Base-by-base conservation (phyloP, 1,140 invertebrate genomes). In the Myzus persicae region DNA sequence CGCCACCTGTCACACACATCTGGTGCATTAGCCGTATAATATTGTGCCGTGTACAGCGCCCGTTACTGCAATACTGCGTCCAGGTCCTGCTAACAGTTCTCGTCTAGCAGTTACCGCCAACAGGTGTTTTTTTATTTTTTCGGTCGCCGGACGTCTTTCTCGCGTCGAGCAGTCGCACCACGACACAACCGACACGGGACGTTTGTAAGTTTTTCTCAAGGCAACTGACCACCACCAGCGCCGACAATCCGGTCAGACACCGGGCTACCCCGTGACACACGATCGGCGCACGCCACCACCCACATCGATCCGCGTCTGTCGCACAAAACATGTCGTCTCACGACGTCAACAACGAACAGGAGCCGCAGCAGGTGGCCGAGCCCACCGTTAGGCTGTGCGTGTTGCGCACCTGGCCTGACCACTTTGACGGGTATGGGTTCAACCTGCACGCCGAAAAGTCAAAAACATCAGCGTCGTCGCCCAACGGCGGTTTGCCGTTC, bases 391-490 rank as follows among this genome's bases (percentile, higher is more conserved):
- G 98, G 93, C 96, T 98, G 48, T 99, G 98, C 96, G 97, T 98
- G 95, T 97, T 99, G 95, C 96, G 97, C 94, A 99, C 99, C 95
- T 98, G 98, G 96, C 96, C 97, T 36, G 95, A 96, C 94, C 97
- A 98, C 95, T 99, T 99, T 95, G 98, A 99, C 95, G 99, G 99
- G 5, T 99, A 99, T 95, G 99, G 99, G 3, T 99, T 99, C 95
- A 99, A 99, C 96, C 95, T 99, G 92, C 99, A 99, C 95, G 99
- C 99, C n/a, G 99, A 99, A 95, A 98, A 99, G 95, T 97, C 44
- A 98, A 98, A 95, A 97, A 97, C 24, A 42, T 48, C 54, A 1
- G 40, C 31, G n/a, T 20, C 84, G 40, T 36, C 46, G 24, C 36
- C 31, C 81, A 91, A 48, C 42, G n/a, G 42, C 14, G 85, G 42